Evolutionary conservation across 2,888 invertebrate genomes (phyloP).

Genomic region (Caenorhabditis angaria): DNA sequence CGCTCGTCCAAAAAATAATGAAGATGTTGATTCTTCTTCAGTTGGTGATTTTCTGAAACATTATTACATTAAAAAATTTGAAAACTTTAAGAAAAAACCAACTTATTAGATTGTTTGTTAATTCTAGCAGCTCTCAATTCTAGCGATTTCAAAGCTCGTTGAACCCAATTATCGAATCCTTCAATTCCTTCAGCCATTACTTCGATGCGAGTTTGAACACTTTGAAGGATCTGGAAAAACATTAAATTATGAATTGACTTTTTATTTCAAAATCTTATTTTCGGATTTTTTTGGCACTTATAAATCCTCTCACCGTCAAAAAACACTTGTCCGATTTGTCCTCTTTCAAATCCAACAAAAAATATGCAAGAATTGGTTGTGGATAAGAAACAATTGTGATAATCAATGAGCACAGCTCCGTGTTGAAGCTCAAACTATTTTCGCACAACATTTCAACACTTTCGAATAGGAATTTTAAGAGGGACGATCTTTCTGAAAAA

Average conservation of each 20-base stretch:
- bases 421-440: conserved; percentile 45
- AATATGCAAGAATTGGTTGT: conserved; percentile 86
- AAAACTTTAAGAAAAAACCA: background rate
- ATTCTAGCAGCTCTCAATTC: conserved; percentile 27
- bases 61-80: background rate
- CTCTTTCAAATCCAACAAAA: conserved; percentile 80
- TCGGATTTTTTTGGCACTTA: background rate
- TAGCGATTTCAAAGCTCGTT: conserved; percentile 44
- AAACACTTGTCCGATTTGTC: conserved; percentile 21
- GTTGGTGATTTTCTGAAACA: conserved; percentile 9
- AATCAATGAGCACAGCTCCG: conserved; percentile 78
- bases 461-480: conserved; percentile 40
- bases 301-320: conserved; percentile 14
- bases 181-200: conserved; percentile 75
- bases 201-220: conserved; percentile 87
- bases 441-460: conserved; percentile 44
- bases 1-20: conserved; percentile 11
- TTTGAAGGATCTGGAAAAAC: conserved; percentile 79
- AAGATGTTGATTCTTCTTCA: conserved; percentile 11
- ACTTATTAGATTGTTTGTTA: background rate
- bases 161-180: conserved; percentile 73
- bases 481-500: conserved; percentile 33
- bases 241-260: conserved; percentile 7
- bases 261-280: too few species aligned
- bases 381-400: conserved; percentile 87